Evolutionary conservation across 2,888 invertebrate species (phyloP).

Genomic region (Chelonus formosanus): DNA sequence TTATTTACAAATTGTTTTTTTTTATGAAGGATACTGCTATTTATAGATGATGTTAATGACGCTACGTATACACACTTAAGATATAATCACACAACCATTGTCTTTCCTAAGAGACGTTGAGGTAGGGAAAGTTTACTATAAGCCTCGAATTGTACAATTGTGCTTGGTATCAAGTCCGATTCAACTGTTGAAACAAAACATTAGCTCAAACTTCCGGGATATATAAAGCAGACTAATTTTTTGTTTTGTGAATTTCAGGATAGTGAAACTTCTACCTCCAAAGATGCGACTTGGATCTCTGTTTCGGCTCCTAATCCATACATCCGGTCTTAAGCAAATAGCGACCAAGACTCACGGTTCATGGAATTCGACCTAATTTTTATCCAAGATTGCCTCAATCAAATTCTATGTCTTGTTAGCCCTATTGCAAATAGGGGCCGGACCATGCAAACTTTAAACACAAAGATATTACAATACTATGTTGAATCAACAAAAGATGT

Average conservation of each 20-base stretch:
- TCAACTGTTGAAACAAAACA: slow-evolving; percentile 11
- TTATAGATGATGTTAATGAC: slow-evolving; percentile 38
- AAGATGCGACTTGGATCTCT: not conserved
- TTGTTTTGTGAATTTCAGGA: not conserved
- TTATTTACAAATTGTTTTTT: too few relatives aligned
- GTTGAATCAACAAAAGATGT: slow-evolving; percentile 29
- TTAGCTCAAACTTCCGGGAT: slow-evolving; percentile 20
- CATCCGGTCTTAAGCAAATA: slow-evolving; percentile 18
- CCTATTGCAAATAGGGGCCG: slow-evolving; percentile 8
- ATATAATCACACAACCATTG: slow-evolving; percentile 38
- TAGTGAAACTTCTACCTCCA: not conserved
- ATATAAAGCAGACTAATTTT: slow-evolving; percentile 7
- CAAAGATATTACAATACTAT: slow-evolving; percentile 16
- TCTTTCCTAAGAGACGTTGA: slow-evolving; percentile 35
- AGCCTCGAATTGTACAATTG: slow-evolving; percentile 8
- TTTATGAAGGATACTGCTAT: not conserved
- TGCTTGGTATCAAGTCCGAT: slow-evolving; percentile 13
- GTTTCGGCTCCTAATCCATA: not conserved
- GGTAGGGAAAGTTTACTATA: slow-evolving; percentile 41
- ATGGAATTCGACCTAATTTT: slow-evolving; percentile 27
- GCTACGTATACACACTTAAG: slow-evolving; percentile 37
- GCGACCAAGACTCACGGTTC: slow-evolving; percentile 29
- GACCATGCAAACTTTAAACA: not conserved
- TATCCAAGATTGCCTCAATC: slow-evolving; percentile 17
- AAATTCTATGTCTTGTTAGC: not conserved